Evolutionary conservation across 2,113 vertebrate genomes (phyloP).

Genomic region (Collichthys lucidus): DNA sequence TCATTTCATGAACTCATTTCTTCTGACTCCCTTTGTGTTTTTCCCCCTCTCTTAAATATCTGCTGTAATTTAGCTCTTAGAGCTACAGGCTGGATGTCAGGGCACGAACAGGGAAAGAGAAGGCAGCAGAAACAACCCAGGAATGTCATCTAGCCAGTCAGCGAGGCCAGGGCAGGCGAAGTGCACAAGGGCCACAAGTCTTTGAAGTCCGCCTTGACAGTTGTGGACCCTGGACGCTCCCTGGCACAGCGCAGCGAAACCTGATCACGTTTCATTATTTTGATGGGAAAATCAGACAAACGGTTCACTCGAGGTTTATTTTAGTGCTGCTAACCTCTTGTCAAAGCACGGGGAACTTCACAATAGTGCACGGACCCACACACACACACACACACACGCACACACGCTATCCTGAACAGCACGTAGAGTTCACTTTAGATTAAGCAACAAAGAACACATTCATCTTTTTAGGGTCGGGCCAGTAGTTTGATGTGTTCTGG

Average conservation of each 20-base stretch:
- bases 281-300: slow-evolving; percentile 82
- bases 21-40: slow-evolving; percentile 3
- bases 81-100: slow-evolving; percentile 50
- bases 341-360: slow-evolving; percentile 58
- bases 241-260: slow-evolving; percentile 66
- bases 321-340: slow-evolving; percentile 60
- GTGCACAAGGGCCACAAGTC: slow-evolving; percentile 61
- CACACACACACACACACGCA: slow-evolving; percentile 3
- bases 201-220: slow-evolving; percentile 79
- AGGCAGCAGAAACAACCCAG: slow-evolving; percentile 51
- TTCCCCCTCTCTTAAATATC: slow-evolving; percentile 32
- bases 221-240: slow-evolving; percentile 70
- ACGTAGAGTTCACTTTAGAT: slow-evolving; percentile 73
- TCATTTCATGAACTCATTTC: slow-evolving; percentile 17
- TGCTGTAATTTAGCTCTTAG: slow-evolving; percentile 44
- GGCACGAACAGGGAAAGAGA: slow-evolving; percentile 8
- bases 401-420: slow-evolving; percentile 29
- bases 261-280: slow-evolving; percentile 78
- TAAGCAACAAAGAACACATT: slow-evolving; percentile 76
- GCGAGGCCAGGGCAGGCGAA: slow-evolving; percentile 55
- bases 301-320: slow-evolving; percentile 72
- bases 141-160: slow-evolving; percentile 67
- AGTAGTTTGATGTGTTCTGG: slow-evolving; percentile 62
- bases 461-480: slow-evolving; percentile 59
- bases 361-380: slow-evolving; percentile 12